Percentiles rank a stretch among this genome's conserved stretches.
phyloP scores from a whole-genome alignment of 2,797 vertebrate genomes.

The Margarornis squamiger region DNA sequence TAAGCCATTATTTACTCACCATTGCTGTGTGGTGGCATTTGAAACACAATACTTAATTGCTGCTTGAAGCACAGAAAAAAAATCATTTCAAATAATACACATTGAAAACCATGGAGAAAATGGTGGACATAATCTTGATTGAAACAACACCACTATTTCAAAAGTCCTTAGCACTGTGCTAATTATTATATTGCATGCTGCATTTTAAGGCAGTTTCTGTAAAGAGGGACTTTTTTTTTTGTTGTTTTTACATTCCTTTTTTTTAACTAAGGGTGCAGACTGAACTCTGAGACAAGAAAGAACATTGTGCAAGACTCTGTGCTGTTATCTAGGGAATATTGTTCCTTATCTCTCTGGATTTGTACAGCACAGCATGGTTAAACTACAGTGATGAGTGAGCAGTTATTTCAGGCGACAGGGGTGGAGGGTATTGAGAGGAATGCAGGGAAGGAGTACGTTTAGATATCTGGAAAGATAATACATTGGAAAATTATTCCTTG shows the following conservation, averaged over 20 bases:
- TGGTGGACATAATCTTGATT: background rate
- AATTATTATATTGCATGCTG: background rate
- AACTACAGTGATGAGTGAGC: constrained; percentile 61
- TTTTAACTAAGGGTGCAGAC: constrained; percentile 10
- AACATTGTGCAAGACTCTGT: constrained; percentile 46
- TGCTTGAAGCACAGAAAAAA: background rate
- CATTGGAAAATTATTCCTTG: background rate
- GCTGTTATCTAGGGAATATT: constrained; percentile 57
- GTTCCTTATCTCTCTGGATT: constrained; percentile 54
- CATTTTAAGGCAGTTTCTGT: background rate
- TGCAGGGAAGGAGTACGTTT: background rate
- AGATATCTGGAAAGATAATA: background rate
- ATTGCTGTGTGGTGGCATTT: constrained; percentile 35
- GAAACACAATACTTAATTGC: constrained; percentile 59
- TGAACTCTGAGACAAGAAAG: constrained; percentile 63
- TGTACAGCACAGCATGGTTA: constrained; percentile 12
- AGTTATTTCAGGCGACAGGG: constrained; percentile 34
- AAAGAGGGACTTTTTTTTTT: background rate
- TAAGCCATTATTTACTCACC: constrained; percentile 43
- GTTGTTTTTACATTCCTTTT: background rate
- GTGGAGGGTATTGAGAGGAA: constrained; percentile 17
- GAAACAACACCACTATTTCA: background rate
- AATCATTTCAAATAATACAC: background rate
- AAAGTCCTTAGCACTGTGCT: background rate
- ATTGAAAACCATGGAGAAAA: background rate